Evolutionary conservation across 1,140 invertebrate species (phyloP), one percentile per base, ranked within the genome.

Genomic region (Brachionus rotundiformis): DNA sequence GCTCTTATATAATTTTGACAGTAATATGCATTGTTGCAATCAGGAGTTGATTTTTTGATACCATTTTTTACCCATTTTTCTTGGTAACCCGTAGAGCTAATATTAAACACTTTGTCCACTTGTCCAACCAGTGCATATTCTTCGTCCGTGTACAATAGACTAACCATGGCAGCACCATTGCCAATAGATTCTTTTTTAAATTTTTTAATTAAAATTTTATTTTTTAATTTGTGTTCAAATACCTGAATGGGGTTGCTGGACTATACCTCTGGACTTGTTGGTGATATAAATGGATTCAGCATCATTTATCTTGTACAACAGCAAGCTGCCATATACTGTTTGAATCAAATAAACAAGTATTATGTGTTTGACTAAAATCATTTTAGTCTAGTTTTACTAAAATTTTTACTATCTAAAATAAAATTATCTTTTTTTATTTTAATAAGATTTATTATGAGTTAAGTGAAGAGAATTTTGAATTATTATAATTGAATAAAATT

Each of bases 261-360:
- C 4, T 27, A 61, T 25, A 8, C 3, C 13, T 36, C 16, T 68
- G 1, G 63, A 68, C 36, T 68, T 68, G 29, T 68, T 36, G 13
- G 33, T 19, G 6, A 68, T 68, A n/a, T 68, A 68, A 36, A 68
- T 33, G 11, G 63, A 68, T 7, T 68, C 63, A 5, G 8, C 8
- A 1, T 68, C 63, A 16, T 68, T 68, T 33, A 68, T 36, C 23
- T 68, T 68, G 63, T 68, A 68, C 1, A 68, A 36, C 2, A 63
- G 27, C 47, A 54, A 1, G 47, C 23, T 54, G 47, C 47, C 47
- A 19, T 19, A 54, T 7, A 54, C 47, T 23, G 47, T 23, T 19
- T 7, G 47, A 19, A 54, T 8, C 16, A 54, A 19, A 8, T 19
- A 54, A 23, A 25, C 0, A 54, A 54, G 23, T 6, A 54, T 54